Evolutionary conservation across 2,797 vertebrate genomes (phyloP), one percentile per base, ranked within the genome.

Genomic region (Toxotes lorentzi): DNA sequence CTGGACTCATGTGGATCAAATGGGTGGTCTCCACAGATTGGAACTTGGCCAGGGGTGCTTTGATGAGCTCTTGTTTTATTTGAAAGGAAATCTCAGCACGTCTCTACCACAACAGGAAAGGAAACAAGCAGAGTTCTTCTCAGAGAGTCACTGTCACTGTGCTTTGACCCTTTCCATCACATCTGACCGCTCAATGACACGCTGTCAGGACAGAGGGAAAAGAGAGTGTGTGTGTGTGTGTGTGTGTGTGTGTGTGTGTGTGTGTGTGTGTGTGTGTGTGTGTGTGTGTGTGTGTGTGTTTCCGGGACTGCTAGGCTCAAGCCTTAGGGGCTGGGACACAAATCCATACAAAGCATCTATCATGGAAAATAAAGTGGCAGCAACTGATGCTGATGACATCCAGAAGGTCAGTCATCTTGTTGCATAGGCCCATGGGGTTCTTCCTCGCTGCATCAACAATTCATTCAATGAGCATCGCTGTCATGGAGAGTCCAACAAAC

Each of bases 301-400:
- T 91, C 88, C 86, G 79, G 84, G 60, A 79, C 66, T 81, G 82
- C 88, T 85, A 65, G 32, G 56, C 67, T 79, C 5, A 0, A 71
- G 57, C 73, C 77, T 70, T 9, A 0, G 79, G 87, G 84, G 81
- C 76, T 73, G 77, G 5, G 30, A 84, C 87, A 61, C 69, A 80
- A 79, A 85, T 82, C 79, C 72, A 90, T 81, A 91, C 87, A 91
- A 89, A 92, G 64, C 75, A 76, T 90, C 83, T 76, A 81, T 91
- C 89, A 83, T n/a, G 70, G 80, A 77, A 76, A 70, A 41, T 72
- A 88, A 88, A 90, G 77, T 13, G 76, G n/a, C 76, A 34, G 41
- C 61, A 70, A 80, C 71, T 32, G 68, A 85, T 73, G 30, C 74
- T 62, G 87, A 79, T 83, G 89, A 83, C 78, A 76, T 63, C 54